Conservation (phyloP, 2,113 vertebrate species). For the Telmatochromis sp. region DNA sequence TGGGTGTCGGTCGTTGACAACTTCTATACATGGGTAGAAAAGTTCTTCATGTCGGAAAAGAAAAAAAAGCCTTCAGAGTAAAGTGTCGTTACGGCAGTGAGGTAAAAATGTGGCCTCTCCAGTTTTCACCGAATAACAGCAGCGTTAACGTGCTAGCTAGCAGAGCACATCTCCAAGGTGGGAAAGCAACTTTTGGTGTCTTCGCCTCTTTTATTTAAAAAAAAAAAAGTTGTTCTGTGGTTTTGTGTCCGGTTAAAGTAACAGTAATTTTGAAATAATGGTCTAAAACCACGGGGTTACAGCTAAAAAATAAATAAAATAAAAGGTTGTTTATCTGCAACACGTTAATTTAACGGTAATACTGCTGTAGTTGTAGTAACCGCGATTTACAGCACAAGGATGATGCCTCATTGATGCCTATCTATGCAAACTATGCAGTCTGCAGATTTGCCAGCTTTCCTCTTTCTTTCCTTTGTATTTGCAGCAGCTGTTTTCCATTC, state of each 20-base stretch:
- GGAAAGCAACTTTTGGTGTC: background rate
- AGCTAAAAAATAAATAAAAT: background rate
- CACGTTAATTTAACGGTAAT: background rate
- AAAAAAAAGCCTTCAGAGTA: background rate
- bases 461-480: background rate
- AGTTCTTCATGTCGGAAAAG: background rate
- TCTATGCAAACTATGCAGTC: background rate
- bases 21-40: background rate
- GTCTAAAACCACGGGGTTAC: background rate
- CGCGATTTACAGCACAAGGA: background rate
- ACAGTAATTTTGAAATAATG: background rate
- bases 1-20: background rate
- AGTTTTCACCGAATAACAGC: background rate
- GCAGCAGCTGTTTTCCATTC: background rate
- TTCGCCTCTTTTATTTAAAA: background rate
- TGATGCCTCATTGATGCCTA: background rate
- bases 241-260: background rate
- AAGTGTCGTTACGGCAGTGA: background rate
- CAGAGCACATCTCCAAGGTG: background rate
- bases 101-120: background rate
- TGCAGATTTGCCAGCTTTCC: background rate
- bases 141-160: background rate
- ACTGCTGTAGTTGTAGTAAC: background rate
- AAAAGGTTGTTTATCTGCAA: background rate
- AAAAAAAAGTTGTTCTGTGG: background rate